A percentile compares a stretch with the other conserved stretches of the same genome.
phyloP scores from a whole-genome alignment of 2,888 invertebrate species.

The Adineta ricciae region DNA sequence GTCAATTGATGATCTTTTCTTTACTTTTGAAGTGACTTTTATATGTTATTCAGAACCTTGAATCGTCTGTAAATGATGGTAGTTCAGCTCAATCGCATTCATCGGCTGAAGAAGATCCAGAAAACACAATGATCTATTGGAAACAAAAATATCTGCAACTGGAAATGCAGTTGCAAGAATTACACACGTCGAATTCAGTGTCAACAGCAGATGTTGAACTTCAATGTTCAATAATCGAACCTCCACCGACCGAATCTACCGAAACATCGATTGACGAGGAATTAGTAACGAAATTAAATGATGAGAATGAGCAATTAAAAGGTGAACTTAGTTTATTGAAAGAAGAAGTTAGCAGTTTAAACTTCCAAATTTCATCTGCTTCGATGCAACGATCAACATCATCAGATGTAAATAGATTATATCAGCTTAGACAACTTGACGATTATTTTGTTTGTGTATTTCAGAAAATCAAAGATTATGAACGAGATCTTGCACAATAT shows the following conservation, averaged over 20 bases:
- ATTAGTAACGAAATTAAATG: not conserved
- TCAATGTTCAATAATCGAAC: not conserved
- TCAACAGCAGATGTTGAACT: not conserved
- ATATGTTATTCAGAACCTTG: not conserved
- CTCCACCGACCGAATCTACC: not conserved
- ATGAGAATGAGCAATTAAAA: not conserved
- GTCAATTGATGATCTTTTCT: not conserved
- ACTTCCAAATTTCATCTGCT: not conserved
- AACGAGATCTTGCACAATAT: not conserved
- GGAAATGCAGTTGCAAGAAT: not conserved
- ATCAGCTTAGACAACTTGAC: not conserved
- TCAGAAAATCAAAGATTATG: conserved; percentile 5
- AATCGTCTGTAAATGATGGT: not conserved
- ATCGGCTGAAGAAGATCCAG: not conserved
- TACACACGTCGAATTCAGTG: not conserved
- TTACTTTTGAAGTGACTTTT: not conserved
- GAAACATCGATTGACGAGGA: not conserved
- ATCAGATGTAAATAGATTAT: not conserved
- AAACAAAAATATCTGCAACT: not conserved
- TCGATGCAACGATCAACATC: not conserved
- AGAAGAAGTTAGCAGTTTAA: not conserved
- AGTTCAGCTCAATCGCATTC: not conserved
- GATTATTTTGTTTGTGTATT: not conserved
- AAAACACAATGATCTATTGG: not conserved
- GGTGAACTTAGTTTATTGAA: not conserved